These are phyloP conservation scores for Rhabdophis nuchalis DNA, from an alignment of 2,797 vertebrate genomes.

Conservation along the genomic window DNA sequence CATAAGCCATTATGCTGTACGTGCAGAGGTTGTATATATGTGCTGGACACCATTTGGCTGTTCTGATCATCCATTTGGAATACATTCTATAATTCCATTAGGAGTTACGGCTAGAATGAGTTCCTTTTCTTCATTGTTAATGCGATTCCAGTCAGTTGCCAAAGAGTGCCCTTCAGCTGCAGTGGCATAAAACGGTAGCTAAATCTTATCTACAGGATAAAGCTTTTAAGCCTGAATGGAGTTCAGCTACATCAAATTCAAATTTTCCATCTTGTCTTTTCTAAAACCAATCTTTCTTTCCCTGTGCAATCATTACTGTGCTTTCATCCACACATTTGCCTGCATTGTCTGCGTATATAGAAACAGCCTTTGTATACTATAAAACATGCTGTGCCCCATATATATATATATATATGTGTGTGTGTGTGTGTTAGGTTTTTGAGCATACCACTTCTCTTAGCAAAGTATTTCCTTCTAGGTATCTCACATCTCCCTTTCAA, in stretches of 20 bases:
- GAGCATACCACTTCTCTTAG: slow-evolving; percentile 5
- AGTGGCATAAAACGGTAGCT: not conserved
- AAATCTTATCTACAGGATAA: not conserved
- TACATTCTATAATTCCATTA: not conserved
- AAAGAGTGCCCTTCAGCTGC: not conserved
- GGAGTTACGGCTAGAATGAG: not conserved
- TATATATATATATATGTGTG: not conserved
- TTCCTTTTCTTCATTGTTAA: not conserved
- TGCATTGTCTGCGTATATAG: not conserved
- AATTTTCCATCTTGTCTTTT: not conserved
- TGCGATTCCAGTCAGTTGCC: not conserved
- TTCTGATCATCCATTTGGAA: not conserved
- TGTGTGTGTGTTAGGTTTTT: too few species aligned
- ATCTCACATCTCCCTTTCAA: not conserved
- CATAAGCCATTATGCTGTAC: not conserved
- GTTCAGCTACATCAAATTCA: not conserved
- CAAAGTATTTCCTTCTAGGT: not conserved
- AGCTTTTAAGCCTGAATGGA: not conserved
- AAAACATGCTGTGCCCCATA: not conserved
- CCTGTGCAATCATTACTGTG: not conserved
- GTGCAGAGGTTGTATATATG: not conserved
- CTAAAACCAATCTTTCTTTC: not conserved
- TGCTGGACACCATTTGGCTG: not conserved
- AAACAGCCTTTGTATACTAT: not conserved
- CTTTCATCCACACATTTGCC: not conserved